phyloP scores from a whole-genome alignment of 2,888 invertebrate species.

The Therioaphis trifolii region DNA sequence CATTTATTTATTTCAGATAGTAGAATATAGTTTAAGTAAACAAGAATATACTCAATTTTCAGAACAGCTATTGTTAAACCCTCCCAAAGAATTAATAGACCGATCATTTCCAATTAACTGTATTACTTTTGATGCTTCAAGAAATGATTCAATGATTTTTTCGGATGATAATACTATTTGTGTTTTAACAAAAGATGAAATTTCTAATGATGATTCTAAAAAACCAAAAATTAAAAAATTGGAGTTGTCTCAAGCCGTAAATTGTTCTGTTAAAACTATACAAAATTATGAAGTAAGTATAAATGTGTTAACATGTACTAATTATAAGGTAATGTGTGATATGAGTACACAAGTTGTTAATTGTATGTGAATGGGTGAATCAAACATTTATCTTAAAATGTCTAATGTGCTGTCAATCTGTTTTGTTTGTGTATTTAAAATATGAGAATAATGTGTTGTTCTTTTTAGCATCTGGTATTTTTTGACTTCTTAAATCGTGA shows the following conservation, averaged over 20 bases:
- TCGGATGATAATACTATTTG: conserved; percentile 80
- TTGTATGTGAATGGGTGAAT: too few relatives aligned
- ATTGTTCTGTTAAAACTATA: conserved; percentile 43
- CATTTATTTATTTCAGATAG: conserved; percentile 72
- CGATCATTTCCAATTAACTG: conserved; percentile 74
- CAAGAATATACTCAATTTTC: conserved; percentile 77
- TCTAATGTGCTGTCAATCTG: too few relatives aligned
- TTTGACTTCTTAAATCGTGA: conserved; percentile 77
- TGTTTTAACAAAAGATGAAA: conserved; percentile 73
- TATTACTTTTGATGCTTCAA: conserved; percentile 75
- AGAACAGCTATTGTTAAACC: conserved; percentile 70
- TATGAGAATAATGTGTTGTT: conserved; percentile 32
- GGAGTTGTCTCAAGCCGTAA: conserved; percentile 2
- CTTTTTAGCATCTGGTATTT: conserved; percentile 79
- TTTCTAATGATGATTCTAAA: background rate
- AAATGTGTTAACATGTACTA: background rate
- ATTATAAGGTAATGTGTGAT: background rate
- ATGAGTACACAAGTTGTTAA: too few relatives aligned
- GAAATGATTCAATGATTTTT: conserved; percentile 76
- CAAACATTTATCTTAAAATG: too few relatives aligned
- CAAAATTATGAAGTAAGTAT: conserved; percentile 57
- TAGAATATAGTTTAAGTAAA: conserved; percentile 79
- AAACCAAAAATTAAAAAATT: conserved; percentile 33
- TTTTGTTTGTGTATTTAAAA: too few relatives aligned
- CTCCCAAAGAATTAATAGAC: conserved; percentile 74